These are phyloP conservation scores for Corella eumyota DNA, from an alignment of 23 tunicate species.

Conservation along the genomic window DNA sequence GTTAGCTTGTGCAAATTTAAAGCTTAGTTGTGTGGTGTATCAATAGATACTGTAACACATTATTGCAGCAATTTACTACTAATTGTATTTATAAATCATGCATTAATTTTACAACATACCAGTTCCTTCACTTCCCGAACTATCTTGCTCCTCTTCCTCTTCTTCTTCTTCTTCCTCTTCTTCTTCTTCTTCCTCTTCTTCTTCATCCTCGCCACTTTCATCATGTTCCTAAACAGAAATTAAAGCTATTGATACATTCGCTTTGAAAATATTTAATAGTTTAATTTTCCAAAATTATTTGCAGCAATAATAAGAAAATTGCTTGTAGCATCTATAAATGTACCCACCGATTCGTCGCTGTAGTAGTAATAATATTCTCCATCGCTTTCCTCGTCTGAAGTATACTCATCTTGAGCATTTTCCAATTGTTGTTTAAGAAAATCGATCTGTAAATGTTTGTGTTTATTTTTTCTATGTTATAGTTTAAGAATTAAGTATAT, in stretches of 20 bases:
- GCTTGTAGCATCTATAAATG: no score
- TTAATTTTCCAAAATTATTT: no score
- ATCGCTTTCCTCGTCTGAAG: constrained; percentile 25
- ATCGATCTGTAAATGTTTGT: constrained; percentile 25
- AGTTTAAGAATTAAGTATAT: not conserved
- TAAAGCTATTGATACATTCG: no score
- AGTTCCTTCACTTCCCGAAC: not conserved
- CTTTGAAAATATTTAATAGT: no score
- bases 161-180: constrained; percentile 33
- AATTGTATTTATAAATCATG: no score
- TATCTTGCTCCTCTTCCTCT: constrained; percentile 3
- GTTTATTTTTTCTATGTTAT: not conserved
- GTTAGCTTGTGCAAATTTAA: no score
- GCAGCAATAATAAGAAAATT: no score
- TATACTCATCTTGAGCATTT: constrained; percentile 30
- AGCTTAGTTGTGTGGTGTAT: no score
- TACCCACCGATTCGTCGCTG: constrained; percentile 24
- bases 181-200: constrained; percentile 16
- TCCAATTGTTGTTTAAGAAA: constrained; percentile 55
- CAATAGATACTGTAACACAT: no score
- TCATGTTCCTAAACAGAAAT: not conserved
- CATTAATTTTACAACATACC: not conserved
- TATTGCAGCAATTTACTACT: no score
- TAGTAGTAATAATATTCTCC: constrained; percentile 21
- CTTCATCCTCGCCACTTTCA: not conserved